Percentiles rank a stretch among this genome's conserved stretches.
phyloP scores from a whole-genome alignment of 2,888 invertebrate species.

The Noctua janthina region DNA sequence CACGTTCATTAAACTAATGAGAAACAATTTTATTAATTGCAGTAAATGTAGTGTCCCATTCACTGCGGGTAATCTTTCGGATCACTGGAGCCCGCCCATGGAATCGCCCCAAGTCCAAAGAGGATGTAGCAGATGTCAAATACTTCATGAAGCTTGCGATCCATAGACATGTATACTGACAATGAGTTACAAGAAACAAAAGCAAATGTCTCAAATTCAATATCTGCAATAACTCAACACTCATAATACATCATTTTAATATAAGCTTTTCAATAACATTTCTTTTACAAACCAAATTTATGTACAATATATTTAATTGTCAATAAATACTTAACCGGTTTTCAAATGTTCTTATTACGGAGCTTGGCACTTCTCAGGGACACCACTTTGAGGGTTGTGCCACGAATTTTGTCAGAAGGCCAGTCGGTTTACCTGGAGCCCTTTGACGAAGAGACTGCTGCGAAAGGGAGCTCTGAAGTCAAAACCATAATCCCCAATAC shows the following conservation, averaged over 20 bases:
- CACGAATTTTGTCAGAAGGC: conserved; percentile 2
- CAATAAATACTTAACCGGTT: conserved; percentile 6
- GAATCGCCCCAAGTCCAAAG: background rate
- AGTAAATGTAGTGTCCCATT: background rate
- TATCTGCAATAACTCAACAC: conserved; percentile 9
- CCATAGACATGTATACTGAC: conserved; percentile 22
- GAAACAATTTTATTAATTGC: conserved; percentile 3
- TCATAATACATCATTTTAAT: background rate
- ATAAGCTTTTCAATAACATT: background rate
- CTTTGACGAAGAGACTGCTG: background rate
- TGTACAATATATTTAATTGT: background rate
- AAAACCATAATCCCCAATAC: background rate
- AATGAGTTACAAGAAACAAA: conserved; percentile 4
- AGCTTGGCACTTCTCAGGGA: background rate
- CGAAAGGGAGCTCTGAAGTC: too few relatives aligned
- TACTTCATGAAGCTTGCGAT: conserved; percentile 6
- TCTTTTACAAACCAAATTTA: background rate
- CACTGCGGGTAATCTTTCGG: background rate
- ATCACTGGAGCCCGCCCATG: background rate
- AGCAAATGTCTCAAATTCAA: conserved; percentile 16
- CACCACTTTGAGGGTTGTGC: conserved; percentile 16
- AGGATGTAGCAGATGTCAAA: conserved; percentile 7
- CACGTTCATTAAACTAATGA: background rate
- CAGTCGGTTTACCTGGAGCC: background rate
- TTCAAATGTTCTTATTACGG: conserved; percentile 40